Base-by-base conservation (phyloP, 2,797 vertebrate species). In the Lepilemur ruficaudatus region DNA sequence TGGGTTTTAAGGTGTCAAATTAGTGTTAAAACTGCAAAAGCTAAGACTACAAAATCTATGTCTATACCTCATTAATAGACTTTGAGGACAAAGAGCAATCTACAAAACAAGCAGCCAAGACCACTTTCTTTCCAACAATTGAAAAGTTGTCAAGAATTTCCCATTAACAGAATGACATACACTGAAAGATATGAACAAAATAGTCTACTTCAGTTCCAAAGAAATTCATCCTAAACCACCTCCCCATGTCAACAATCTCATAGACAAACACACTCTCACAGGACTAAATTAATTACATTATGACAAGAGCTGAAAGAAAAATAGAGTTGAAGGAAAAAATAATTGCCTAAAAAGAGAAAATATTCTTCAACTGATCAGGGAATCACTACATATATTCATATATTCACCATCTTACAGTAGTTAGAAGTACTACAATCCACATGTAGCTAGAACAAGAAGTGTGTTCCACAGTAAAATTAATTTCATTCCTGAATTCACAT, bases 141-240 rank as follows among this genome's bases (percentile, higher is more conserved):
- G 84, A 96, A 94, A 96, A 41, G 32, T 92, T 89, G 59, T 93
- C 89, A 96, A 94, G 90, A 91, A 94, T 52, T 93, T 95, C 79
- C 43, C 92, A 96, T 67, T 67, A 86, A 67, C 85, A 69, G 46
- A 86, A 95, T 94, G 76, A 95, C 92, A 97, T 38, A 86, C 78
- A 55, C 96, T 85, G 73, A 93, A 83, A 93, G 83, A 94, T 23
- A 55, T 75, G 84, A 92, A 80, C 80, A 95, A 94, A 96, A 96
- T 0, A 85, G 35, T 81, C 87, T 15, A 81, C 7, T 82, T 80
- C 48, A 52, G 82, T 96, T 94, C 84, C 59, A 80, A 52, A 73
- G 30, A 95, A 95, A 97, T 94, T n/a, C 20, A 86, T 38, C 0
- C 13, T 25, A 61, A 52, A 43, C 10, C 81, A 86, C 75, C 20